phyloP scores from a whole-genome alignment of 2,797 vertebrate genomes.

The Liasis olivaceus region DNA sequence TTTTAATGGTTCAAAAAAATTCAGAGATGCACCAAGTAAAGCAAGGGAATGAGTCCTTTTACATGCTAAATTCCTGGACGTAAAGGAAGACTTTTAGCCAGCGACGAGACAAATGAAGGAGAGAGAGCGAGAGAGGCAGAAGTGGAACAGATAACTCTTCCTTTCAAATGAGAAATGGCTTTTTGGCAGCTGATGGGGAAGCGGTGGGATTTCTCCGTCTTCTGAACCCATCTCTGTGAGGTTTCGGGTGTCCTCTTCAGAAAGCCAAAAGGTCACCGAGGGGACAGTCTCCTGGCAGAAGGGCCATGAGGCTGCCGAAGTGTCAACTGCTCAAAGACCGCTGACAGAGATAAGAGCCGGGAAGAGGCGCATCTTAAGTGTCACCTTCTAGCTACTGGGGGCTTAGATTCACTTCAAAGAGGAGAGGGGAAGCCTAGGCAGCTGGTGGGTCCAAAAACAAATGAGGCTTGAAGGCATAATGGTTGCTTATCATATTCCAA shows the following conservation, averaged over 20 bases:
- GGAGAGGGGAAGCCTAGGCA: not conserved
- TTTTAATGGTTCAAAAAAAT: too few species aligned
- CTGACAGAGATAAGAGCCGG: conserved; percentile 69
- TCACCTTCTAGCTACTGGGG: conserved; percentile 58
- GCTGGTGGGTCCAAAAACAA: conserved; percentile 18
- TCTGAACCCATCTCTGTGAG: conserved; percentile 70
- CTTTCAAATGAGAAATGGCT: conserved; percentile 38
- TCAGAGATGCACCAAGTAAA: not conserved
- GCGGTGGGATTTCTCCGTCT: conserved; percentile 50
- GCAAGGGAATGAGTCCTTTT: conserved; percentile 14
- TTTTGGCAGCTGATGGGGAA: conserved; percentile 65
- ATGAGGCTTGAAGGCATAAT: conserved; percentile 38
- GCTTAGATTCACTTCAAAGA: conserved; percentile 71
- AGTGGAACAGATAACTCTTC: conserved; percentile 55
- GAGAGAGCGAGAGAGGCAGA: conserved; percentile 50
- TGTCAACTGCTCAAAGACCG: conserved; percentile 72
- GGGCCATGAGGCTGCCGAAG: conserved; percentile 51
- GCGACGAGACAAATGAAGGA: conserved; percentile 33
- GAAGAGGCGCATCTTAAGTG: conserved; percentile 65
- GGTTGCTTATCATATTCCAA: conserved; percentile 43
- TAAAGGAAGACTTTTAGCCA: not conserved
- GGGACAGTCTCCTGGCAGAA: conserved; percentile 63
- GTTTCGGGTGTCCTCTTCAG: conserved; percentile 70
- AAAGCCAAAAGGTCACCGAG: conserved; percentile 67
- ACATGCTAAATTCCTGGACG: not conserved